Conservation (phyloP, 2,888 invertebrate genomes). For the Nemotelus nigrinus region DNA sequence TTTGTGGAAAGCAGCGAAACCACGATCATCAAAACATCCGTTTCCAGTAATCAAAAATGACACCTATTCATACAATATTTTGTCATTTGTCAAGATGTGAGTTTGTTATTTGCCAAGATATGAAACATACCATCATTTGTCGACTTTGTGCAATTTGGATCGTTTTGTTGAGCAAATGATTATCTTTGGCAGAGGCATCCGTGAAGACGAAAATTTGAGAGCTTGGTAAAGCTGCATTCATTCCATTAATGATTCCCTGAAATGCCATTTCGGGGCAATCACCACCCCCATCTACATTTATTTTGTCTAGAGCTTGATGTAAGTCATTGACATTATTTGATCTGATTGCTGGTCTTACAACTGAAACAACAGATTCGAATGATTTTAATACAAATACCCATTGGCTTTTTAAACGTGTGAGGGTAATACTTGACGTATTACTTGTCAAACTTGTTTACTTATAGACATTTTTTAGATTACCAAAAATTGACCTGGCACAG, state of each 20-base stretch:
- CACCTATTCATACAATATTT: neutral
- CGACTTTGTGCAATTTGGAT: constrained; percentile 75
- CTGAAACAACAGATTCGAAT: constrained; percentile 61
- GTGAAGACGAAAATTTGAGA: constrained; percentile 82
- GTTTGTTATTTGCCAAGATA: constrained; percentile 61
- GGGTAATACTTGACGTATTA: no score
- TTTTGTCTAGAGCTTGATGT: constrained; percentile 67
- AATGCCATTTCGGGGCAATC: constrained; percentile 80
- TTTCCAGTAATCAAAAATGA: constrained; percentile 53
- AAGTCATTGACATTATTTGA: constrained; percentile 70
- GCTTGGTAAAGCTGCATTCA: constrained; percentile 72
- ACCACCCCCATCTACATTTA: constrained; percentile 74
- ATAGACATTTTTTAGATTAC: no score
- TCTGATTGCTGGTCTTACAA: constrained; percentile 72
- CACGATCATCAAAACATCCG: constrained; percentile 74
- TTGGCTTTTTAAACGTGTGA: no score
- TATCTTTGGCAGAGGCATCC: constrained; percentile 78
- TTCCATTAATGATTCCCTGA: constrained; percentile 72
- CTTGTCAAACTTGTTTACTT: no score
- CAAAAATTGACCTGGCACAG: no score
- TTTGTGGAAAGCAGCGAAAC: constrained; percentile 72
- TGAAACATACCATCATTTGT: constrained; percentile 73
- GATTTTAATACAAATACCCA: no score
- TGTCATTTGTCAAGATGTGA: constrained; percentile 60
- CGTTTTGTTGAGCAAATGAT: constrained; percentile 70